These are phyloP conservation scores for Rhamnusium bicolor DNA, from an alignment of 2,888 invertebrate genomes.

Conservation along the genomic window DNA sequence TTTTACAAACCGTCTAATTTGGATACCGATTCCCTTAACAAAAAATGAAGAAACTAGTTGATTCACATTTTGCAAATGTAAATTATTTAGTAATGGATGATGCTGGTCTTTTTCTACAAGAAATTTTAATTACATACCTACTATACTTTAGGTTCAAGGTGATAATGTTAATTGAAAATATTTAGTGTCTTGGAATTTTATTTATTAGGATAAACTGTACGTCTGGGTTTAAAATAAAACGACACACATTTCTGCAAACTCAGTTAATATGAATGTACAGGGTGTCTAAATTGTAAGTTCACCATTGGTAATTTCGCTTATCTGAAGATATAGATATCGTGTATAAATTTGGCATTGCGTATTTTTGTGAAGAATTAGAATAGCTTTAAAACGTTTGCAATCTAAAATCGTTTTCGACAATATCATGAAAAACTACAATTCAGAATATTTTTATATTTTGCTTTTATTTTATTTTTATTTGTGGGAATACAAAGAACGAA, in stretches of 20 bases:
- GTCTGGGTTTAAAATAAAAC: background rate
- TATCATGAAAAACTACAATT: too few relatives aligned
- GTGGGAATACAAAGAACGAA: too few relatives aligned
- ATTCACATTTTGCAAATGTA: background rate
- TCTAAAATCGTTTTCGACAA: too few relatives aligned
- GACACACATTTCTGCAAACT: background rate
- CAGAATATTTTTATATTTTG: too few relatives aligned
- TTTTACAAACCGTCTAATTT: background rate
- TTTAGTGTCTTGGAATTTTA: background rate
- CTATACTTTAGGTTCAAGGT: background rate
- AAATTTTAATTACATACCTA: background rate
- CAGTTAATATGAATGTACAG: background rate
- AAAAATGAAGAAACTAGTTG: background rate
- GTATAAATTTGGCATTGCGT: too few relatives aligned
- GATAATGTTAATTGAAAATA: conserved; percentile 5
- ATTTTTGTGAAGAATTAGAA: too few relatives aligned
- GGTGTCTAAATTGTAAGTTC: too few relatives aligned
- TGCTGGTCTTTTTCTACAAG: background rate
- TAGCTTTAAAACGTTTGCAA: too few relatives aligned
- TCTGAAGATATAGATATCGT: too few relatives aligned
- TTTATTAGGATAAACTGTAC: background rate
- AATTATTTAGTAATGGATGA: background rate
- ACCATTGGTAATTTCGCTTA: too few relatives aligned
- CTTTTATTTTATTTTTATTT: too few relatives aligned
- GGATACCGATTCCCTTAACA: background rate